phyloP scores from a whole-genome alignment of 2,797 vertebrate species.

The Erpetoichthys calabaricus region DNA sequence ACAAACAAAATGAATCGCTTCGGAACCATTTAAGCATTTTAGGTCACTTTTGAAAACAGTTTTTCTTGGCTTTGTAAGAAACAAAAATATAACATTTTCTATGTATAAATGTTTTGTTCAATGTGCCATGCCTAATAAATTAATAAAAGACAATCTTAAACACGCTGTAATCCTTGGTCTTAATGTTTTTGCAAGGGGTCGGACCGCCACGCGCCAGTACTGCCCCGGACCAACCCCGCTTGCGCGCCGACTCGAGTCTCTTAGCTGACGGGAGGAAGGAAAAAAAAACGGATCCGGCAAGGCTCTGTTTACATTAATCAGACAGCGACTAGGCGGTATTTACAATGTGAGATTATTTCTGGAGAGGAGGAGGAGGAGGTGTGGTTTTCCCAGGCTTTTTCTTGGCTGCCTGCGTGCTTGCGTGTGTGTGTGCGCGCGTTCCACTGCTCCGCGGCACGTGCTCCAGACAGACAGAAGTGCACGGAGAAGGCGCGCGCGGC shows the following conservation, averaged over 20 bases:
- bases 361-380: conserved; percentile 14
- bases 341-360: conserved; percentile 15
- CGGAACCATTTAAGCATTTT: too few relatives aligned
- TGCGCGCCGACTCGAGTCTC: not conserved
- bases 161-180: too few relatives aligned
- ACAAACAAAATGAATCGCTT: too few relatives aligned
- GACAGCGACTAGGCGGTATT: conserved; percentile 16
- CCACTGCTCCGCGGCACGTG: conserved; percentile 55
- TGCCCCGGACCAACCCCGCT: not conserved
- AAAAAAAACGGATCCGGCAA: conserved; percentile 5
- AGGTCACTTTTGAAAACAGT: too few relatives aligned
- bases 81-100: too few relatives aligned
- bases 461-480: conserved; percentile 38
- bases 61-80: too few relatives aligned
- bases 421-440: conserved; percentile 6
- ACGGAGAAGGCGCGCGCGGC: conserved; percentile 35
- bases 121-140: too few relatives aligned
- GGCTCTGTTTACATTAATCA: conserved; percentile 15
- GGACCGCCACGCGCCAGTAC: conserved; percentile 1
- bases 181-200: not conserved
- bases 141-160: too few relatives aligned
- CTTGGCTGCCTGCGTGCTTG: not conserved
- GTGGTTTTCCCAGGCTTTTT: conserved; percentile 26
- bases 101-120: too few relatives aligned
- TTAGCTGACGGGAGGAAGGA: not conserved